A percentile compares a stretch with the other conserved stretches of the same genome.
Evolutionary conservation across 2,888 invertebrate species (phyloP).

Genomic region (Nomada hirtipes): DNA sequence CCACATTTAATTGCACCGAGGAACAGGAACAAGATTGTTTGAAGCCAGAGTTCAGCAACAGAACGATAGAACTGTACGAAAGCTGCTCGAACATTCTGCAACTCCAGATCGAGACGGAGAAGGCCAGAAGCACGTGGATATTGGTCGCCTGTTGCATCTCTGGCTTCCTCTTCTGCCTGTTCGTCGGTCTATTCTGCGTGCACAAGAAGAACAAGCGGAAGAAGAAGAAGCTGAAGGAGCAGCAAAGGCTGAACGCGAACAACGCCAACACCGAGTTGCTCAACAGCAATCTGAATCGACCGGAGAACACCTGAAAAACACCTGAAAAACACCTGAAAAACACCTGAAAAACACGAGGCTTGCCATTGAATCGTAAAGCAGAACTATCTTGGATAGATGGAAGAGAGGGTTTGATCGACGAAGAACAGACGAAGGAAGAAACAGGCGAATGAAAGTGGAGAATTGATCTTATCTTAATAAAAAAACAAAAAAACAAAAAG

Average conservation of each 20-base stretch:
- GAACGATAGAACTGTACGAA: slow-evolving; percentile 67
- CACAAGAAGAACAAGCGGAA: slow-evolving; percentile 78
- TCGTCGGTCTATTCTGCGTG: slow-evolving; percentile 76
- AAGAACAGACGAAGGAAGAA: background rate
- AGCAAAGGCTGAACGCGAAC: slow-evolving; percentile 74
- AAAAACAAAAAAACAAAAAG: background rate
- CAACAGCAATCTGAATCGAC: slow-evolving; percentile 70
- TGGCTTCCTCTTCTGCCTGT: slow-evolving; percentile 70
- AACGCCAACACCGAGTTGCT: slow-evolving; percentile 80
- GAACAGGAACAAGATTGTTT: slow-evolving; percentile 35
- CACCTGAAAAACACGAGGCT: slow-evolving; percentile 36
- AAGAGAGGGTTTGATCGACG: background rate
- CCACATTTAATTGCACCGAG: slow-evolving; percentile 58
- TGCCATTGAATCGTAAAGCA: background rate
- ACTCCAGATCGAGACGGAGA: slow-evolving; percentile 69
- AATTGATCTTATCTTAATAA: background rate
- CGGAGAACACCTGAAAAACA: slow-evolving; percentile 55
- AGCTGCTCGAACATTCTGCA: slow-evolving; percentile 72
- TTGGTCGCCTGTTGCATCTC: slow-evolving; percentile 75
- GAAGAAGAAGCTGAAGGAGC: slow-evolving; percentile 72
- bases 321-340: too few species aligned
- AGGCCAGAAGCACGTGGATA: slow-evolving; percentile 78
- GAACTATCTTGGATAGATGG: background rate
- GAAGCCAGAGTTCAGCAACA: slow-evolving; percentile 64
- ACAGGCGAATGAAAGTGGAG: too few species aligned